Conservation (phyloP, 1,140 invertebrate species). For the Colletes latitarsis region DNA sequence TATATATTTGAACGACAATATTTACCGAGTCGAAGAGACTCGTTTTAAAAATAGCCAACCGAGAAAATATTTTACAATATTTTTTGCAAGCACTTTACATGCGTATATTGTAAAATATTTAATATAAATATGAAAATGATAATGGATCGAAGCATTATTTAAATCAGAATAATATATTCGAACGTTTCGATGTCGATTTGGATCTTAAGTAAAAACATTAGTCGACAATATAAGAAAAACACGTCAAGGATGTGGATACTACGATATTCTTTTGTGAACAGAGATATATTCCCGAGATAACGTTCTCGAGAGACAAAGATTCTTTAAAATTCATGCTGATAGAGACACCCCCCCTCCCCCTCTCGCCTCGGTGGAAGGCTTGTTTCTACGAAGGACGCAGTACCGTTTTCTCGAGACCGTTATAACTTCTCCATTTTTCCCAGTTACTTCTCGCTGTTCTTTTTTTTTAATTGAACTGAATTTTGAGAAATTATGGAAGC, state of each 20-base stretch:
- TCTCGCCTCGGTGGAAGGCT: conserved; percentile 40
- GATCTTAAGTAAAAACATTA: too few species aligned
- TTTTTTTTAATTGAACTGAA: background rate
- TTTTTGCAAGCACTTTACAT: too few species aligned
- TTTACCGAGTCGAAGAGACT: too few species aligned
- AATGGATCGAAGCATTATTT: too few species aligned
- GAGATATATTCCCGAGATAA: conserved; percentile 16
- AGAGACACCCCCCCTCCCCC: conserved; percentile 14
- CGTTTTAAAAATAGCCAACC: too few species aligned
- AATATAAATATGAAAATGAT: too few species aligned
- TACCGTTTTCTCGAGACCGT: conserved; percentile 64
- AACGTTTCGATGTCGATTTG: too few species aligned
- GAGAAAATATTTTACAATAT: too few species aligned
- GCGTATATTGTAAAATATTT: too few species aligned
- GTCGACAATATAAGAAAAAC: background rate
- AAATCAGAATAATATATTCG: too few species aligned
- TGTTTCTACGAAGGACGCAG: conserved; percentile 68
- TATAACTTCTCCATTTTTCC: conserved; percentile 61
- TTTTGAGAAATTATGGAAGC: background rate
- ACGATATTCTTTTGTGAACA: background rate
- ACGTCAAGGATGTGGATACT: background rate
- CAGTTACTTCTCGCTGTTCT: conserved; percentile 22
- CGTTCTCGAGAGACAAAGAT: conserved; percentile 12
- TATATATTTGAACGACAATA: too few species aligned
- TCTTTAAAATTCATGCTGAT: conserved; percentile 22